Evolutionary conservation across 1,140 invertebrate species (phyloP).

Genomic region (Drosophila insularis): DNA sequence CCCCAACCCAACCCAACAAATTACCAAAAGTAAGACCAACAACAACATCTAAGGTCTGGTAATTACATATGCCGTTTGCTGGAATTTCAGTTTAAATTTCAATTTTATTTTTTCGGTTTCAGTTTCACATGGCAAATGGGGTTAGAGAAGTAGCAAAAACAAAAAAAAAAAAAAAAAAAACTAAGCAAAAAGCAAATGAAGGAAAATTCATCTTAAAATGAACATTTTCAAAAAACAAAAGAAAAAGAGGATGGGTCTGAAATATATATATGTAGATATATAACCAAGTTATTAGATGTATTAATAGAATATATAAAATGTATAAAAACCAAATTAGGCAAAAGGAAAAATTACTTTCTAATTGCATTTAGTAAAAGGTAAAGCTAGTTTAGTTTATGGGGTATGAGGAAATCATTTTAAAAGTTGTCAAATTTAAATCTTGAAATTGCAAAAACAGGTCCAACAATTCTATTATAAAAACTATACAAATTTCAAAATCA

Average conservation of each 20-base stretch:
- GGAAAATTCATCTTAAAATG: background rate
- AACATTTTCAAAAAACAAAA: background rate
- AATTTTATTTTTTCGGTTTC: conserved; percentile 10
- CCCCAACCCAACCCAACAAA: conserved; percentile 9
- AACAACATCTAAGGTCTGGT: conserved; percentile 34
- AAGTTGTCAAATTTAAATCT: no score
- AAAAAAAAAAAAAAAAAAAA: background rate
- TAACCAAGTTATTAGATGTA: no score
- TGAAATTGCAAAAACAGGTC: no score
- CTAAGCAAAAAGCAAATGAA: background rate
- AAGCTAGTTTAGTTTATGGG: no score
- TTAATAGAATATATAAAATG: no score
- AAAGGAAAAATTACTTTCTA: no score
- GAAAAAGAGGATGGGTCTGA: background rate
- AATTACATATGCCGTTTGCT: conserved; percentile 54
- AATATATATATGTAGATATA: no score
- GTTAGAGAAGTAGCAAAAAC: background rate
- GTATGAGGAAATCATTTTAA: no score
- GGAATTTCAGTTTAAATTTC: conserved; percentile 15
- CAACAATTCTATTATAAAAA: no score
- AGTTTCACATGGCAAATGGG: conserved; percentile 12
- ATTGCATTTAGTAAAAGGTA: no score
- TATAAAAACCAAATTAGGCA: no score
- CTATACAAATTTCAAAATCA: no score
- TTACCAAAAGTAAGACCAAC: conserved; percentile 1